phyloP scores from a whole-genome alignment of 2,113 vertebrate species.

The Orthonyx spaldingii region DNA sequence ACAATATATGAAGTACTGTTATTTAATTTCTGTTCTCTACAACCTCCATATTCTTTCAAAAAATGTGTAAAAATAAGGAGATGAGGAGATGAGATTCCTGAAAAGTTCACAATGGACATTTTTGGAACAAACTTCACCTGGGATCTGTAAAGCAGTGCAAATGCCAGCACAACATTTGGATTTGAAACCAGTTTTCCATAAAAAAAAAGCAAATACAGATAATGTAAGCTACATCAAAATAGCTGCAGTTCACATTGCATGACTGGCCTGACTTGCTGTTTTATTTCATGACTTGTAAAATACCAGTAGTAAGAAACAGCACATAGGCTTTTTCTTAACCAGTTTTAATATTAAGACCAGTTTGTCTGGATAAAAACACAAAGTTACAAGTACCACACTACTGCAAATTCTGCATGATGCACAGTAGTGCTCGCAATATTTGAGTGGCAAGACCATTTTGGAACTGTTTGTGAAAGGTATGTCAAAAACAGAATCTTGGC shows the following conservation, averaged over 20 bases:
- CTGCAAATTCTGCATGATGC: constrained; percentile 9
- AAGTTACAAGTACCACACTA: constrained; percentile 44
- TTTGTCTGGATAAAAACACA: constrained; percentile 51
- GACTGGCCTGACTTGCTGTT: background rate
- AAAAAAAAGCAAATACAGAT: background rate
- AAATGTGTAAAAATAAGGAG: background rate
- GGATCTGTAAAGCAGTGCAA: background rate
- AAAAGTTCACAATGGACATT: background rate
- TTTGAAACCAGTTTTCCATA: constrained; percentile 39
- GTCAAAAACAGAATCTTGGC: constrained; percentile 20
- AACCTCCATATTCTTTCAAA: constrained; percentile 6
- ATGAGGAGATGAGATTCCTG: background rate
- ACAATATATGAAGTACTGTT: background rate
- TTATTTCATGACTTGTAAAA: constrained; percentile 1
- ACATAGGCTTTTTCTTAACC: constrained; percentile 61
- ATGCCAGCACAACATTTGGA: background rate
- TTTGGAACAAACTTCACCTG: constrained; percentile 8
- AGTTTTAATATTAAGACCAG: constrained; percentile 66
- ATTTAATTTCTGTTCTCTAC: constrained; percentile 29
- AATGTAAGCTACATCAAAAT: background rate
- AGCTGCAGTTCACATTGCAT: background rate
- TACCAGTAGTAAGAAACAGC: constrained; percentile 33
- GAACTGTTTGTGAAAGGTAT: background rate
- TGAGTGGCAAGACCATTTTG: constrained; percentile 33
- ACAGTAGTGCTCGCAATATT: constrained; percentile 24